Evolutionary conservation across 2,797 vertebrate species (phyloP).

Genomic region (Schizopygopsis pylzovi): DNA sequence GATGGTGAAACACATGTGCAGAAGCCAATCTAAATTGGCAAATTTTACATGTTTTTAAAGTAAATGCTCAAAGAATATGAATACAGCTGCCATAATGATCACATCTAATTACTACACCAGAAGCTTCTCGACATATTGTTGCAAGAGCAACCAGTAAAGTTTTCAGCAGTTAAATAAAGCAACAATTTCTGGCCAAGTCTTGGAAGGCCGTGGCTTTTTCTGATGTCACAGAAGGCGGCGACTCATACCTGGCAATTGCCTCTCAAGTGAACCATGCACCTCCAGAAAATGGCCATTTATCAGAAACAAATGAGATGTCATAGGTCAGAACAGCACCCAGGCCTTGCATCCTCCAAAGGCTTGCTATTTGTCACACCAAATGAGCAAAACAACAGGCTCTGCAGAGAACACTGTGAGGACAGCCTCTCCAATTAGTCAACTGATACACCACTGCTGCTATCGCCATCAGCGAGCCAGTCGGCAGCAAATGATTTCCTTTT

Average conservation of each 20-base stretch:
- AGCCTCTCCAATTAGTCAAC: conserved; percentile 65
- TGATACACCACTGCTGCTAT: conserved; percentile 52
- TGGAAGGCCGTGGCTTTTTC: conserved; percentile 41
- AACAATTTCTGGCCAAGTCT: conserved; percentile 14
- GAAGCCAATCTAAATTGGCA: not conserved
- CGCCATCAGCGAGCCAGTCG: conserved; percentile 44
- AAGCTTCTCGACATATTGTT: not conserved
- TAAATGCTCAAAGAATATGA: not conserved
- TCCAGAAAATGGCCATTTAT: conserved; percentile 67
- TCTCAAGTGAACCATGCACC: conserved; percentile 69
- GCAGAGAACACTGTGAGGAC: conserved; percentile 52
- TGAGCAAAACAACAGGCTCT: conserved; percentile 67
- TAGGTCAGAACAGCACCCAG: conserved; percentile 67
- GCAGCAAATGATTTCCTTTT: conserved; percentile 36
- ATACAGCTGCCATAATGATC: conserved; percentile 4
- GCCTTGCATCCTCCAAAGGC: conserved; percentile 69
- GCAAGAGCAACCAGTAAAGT: conserved; percentile 11
- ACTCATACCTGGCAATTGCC: conserved; percentile 67
- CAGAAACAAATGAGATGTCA: conserved; percentile 71
- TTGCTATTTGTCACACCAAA: conserved; percentile 72
- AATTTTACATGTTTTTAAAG: not conserved
- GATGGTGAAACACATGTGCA: not conserved
- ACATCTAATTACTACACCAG: conserved; percentile 13
- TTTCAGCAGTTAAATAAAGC: too few species aligned
- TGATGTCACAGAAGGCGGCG: conserved; percentile 47